Evolutionary conservation across 2,888 invertebrate species (phyloP), one percentile per base, ranked within the genome.

Genomic region (Marasmarcha lunaedactyla): DNA sequence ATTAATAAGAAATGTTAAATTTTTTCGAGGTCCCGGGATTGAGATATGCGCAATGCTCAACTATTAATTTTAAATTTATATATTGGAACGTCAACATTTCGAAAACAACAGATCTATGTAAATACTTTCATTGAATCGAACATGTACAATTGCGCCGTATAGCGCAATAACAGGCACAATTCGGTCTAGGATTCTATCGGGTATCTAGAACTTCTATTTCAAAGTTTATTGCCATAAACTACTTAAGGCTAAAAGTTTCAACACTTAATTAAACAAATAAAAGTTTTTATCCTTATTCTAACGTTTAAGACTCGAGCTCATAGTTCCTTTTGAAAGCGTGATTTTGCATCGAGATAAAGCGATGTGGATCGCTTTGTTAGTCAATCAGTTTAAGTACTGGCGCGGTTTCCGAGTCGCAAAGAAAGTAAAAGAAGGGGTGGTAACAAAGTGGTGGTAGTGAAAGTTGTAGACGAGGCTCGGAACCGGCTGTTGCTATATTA

Each of bases 231-330:
- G 70, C 73, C 71, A 74, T 67, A 57, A 51, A 54, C 71, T 70
- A 70, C 61, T 70, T 73, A 71, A 47, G 44, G 56, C 63, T 71
- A 68, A 59, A 62, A 59, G 43, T 56, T 69, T 71, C 57, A 74
- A 77, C 76, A 72, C 67, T 74, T 74, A 76, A 65, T 60, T 57
- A 63, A 58, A 59, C 58, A 47, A 51, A 63, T 66, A 66, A 64
- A 51, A 50, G 53, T 52, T 63, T 53, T 58, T 63, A 55, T 53
- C 53, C 7, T 13, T 7, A 34, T 6, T 11, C 12, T 34, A 34
- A 34, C 12, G 14, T 34, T 13, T 13, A 34, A 60, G 61, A 59
- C 52, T 63, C 56, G 57, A 54, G 20, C 20, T 53, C 45, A 44
- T 47, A 47, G 45, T 46, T 49, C 4, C 6, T 7, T 30, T 7